Percentiles rank a stretch among this genome's conserved stretches.
phyloP scores from a whole-genome alignment of 2,113 vertebrate species.

The Canis aureus region DNA sequence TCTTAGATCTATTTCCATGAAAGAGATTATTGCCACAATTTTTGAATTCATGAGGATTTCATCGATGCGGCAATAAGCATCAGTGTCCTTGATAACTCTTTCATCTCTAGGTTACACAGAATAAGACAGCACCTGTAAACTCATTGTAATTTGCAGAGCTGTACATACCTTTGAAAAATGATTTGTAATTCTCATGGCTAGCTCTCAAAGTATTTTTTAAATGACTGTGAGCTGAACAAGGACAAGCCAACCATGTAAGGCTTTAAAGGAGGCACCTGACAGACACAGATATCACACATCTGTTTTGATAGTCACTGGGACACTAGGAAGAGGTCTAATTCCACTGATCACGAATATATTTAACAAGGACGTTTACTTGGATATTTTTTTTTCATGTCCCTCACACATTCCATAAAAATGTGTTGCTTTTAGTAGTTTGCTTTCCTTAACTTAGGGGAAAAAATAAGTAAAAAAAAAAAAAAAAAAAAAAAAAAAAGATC shows the following conservation, averaged over 20 bases:
- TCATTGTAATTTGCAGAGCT: conserved; percentile 80
- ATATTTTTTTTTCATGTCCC: conserved; percentile 40
- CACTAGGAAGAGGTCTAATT: conserved; percentile 61
- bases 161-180: conserved; percentile 80
- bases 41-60: conserved; percentile 74
- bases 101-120: conserved; percentile 79
- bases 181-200: conserved; percentile 81
- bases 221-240: conserved; percentile 69
- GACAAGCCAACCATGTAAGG: conserved; percentile 59
- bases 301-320: conserved; percentile 60
- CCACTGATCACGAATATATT: conserved; percentile 57
- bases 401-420: conserved; percentile 48
- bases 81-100: conserved; percentile 82
- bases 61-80: conserved; percentile 54
- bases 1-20: conserved; percentile 68
- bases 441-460: conserved; percentile 57
- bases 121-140: conserved; percentile 74
- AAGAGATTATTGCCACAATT: conserved; percentile 65
- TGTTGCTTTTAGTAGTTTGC: conserved; percentile 66
- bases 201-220: conserved; percentile 82
- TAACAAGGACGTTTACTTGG: conserved; percentile 22
- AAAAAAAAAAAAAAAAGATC: conserved; percentile 66
- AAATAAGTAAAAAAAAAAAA: conserved; percentile 63
- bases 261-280: conserved; percentile 77
- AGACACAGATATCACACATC: conserved; percentile 61